A percentile compares a stretch with the other conserved stretches of the same genome.
These are phyloP conservation scores for Neoaliturus tenellus DNA, from an alignment of 2,888 invertebrate genomes.

Conservation along the genomic window DNA sequence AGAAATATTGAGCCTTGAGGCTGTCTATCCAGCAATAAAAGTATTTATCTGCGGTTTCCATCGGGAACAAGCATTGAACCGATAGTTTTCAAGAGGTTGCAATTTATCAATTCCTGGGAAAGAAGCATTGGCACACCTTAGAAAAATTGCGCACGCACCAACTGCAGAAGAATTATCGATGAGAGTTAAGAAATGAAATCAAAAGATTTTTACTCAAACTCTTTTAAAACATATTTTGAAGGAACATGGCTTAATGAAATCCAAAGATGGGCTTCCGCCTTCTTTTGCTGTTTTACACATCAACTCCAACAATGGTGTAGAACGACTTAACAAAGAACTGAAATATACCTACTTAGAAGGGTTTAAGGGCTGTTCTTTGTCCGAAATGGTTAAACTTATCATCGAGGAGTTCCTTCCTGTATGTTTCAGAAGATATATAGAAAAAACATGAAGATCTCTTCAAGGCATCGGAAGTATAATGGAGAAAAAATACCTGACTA, in stretches of 20 bases:
- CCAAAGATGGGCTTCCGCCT: neutral
- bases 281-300: neutral
- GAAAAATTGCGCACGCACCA: constrained; percentile 8
- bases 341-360: constrained; percentile 4
- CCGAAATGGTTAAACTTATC: neutral
- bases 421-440: neutral
- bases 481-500: constrained; percentile 5
- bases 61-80: constrained; percentile 25
- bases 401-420: neutral
- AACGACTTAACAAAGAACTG: constrained; percentile 20
- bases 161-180: neutral
- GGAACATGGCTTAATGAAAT: constrained; percentile 10
- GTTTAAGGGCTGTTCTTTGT: neutral
- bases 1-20: constrained; percentile 2
- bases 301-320: constrained; percentile 34
- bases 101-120: neutral
- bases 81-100: constrained; percentile 1
- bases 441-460: neutral
- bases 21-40: constrained; percentile 10
- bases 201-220: neutral
- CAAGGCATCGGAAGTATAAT: no score
- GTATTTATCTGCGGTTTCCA: constrained; percentile 27
- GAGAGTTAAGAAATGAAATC: neutral
- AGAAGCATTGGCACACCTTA: neutral
- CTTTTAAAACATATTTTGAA: neutral